Conservation (phyloP, 2,113 vertebrate species). For the Amblyornis subalaris region DNA sequence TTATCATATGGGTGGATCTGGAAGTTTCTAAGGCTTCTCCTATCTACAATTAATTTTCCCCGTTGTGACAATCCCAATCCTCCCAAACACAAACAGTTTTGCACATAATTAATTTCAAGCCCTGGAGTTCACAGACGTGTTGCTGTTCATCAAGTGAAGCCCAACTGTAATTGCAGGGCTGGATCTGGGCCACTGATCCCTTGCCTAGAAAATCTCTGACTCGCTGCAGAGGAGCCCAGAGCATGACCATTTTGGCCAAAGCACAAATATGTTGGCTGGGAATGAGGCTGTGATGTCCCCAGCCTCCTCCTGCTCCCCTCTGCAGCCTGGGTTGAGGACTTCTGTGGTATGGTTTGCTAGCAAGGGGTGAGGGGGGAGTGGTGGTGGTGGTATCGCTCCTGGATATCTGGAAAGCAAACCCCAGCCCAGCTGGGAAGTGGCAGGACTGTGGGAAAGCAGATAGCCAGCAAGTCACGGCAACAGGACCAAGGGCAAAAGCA, state of each 20-base stretch:
- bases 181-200: neutral
- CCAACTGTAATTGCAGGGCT: neutral
- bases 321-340: neutral
- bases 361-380: rapidly evolving
- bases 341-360: neutral
- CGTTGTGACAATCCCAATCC: neutral
- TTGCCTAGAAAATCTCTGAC: neutral
- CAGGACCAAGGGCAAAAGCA: neutral
- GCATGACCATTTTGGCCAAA: neutral
- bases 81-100: conserved; percentile 16
- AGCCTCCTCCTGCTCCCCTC: neutral
- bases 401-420: neutral
- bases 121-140: neutral
- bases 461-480: neutral
- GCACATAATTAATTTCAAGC: conserved; percentile 9
- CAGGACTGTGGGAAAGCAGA: rapidly evolving
- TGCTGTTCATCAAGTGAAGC: neutral
- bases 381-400: neutral
- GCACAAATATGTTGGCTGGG: neutral
- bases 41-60: conserved; percentile 2
- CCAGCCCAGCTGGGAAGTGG: neutral
- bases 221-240: neutral
- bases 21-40: conserved; percentile 2
- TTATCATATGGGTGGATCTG: conserved; percentile 24
- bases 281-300: neutral